These are phyloP conservation scores for Diphyllodes magnificus DNA, from an alignment of 2,113 vertebrate genomes.

Conservation along the genomic window DNA sequence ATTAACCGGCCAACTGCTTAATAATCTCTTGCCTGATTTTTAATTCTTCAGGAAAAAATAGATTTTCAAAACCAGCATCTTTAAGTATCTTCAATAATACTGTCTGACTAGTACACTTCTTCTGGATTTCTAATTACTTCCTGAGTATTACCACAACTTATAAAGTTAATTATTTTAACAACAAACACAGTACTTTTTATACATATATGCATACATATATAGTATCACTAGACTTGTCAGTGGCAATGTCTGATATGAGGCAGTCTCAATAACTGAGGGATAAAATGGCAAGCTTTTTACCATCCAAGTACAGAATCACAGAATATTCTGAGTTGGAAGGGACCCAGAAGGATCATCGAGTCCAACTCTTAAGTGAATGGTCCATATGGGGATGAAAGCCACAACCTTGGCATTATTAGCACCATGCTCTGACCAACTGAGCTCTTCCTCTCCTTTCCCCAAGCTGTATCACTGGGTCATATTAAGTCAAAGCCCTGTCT, in stretches of 20 bases:
- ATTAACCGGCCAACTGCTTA: background rate
- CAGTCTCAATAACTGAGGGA: background rate
- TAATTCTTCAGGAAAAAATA: background rate
- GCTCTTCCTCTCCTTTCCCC: background rate
- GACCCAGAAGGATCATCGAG: background rate
- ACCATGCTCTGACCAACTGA: background rate
- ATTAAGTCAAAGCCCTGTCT: background rate
- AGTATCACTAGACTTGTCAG: background rate
- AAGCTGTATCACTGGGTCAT: background rate
- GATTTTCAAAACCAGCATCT: background rate
- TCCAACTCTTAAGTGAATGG: background rate
- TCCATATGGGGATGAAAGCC: background rate
- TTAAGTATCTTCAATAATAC: background rate
- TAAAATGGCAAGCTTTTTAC: background rate
- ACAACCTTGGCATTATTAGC: background rate
- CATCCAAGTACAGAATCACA: background rate
- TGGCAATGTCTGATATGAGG: background rate
- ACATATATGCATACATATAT: background rate
- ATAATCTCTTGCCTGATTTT: background rate
- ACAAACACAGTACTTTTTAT: background rate
- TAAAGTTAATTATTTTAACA: background rate
- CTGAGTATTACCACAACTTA: background rate
- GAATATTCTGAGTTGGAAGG: background rate
- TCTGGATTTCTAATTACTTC: background rate
- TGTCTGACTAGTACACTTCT: background rate